A percentile compares a stretch with the other conserved stretches of the same genome.
Conservation (phyloP, 2,797 vertebrate species). For the Schizopygopsis pylzovi region DNA sequence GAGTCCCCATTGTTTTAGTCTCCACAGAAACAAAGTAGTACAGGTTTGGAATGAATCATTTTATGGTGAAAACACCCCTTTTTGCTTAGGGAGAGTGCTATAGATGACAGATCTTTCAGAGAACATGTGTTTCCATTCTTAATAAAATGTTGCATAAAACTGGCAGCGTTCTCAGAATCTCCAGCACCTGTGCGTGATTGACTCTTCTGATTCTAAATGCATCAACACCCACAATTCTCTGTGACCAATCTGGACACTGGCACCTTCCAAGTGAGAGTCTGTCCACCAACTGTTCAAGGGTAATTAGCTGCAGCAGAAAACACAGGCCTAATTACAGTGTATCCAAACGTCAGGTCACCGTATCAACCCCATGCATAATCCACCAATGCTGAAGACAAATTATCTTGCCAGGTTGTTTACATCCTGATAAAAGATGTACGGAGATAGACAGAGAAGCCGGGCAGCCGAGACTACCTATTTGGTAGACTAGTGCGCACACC, state of each 20-base stretch:
- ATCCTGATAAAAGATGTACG: slow-evolving; percentile 32
- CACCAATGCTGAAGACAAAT: slow-evolving; percentile 35
- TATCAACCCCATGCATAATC: slow-evolving; percentile 23
- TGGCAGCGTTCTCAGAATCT: not conserved
- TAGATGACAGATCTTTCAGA: not conserved
- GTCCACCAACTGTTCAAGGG: slow-evolving; percentile 45
- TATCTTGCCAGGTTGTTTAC: slow-evolving; percentile 42
- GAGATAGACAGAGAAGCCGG: slow-evolving; percentile 8
- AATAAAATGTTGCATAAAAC: not conserved
- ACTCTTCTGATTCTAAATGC: not conserved
- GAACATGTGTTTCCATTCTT: not conserved
- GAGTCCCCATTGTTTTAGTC: not conserved
- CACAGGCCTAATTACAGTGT: slow-evolving; percentile 55
- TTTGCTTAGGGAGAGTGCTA: not conserved
- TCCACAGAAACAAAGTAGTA: not conserved
- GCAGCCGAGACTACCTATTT: not conserved
- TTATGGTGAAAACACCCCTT: not conserved
- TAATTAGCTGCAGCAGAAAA: slow-evolving; percentile 53
- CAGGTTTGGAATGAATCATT: not conserved
- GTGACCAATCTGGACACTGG: slow-evolving; percentile 46
- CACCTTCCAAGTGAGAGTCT: slow-evolving; percentile 32
- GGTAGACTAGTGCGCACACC: not conserved
- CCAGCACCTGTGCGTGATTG: not conserved
- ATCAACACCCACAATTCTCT: slow-evolving; percentile 37
- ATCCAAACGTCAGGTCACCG: slow-evolving; percentile 32